Evolutionary conservation across 2,888 invertebrate genomes (phyloP), one percentile per base, ranked within the genome.

Genomic region (Leptura quadrifasciata): DNA sequence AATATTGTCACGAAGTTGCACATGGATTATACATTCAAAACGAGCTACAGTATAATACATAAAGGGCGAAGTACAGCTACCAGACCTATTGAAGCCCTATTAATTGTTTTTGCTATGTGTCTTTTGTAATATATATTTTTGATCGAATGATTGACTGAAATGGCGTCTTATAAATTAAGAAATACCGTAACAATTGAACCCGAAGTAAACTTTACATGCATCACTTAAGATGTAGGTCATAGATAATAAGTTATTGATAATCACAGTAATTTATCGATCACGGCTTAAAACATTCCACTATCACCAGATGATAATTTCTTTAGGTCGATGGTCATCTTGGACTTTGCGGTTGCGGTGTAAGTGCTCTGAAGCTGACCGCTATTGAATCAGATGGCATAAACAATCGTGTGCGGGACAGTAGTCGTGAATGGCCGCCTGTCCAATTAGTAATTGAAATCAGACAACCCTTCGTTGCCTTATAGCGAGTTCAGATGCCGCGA

Each of bases 391-490:
- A 85, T 84, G 82, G 82, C 82, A 85, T 84, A 85, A 85, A 84
- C 82, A 79, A 85, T 84, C 75, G 76, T 76, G 81, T 79, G 78
- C 77, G 75, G 80, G 81, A 82, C 82, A 82, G 80, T 81, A 79
- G 81, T 82, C 82, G 80, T 83, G 83, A 84, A 85, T 83, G 82
- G 84, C 76, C 79, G 78, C 82, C 81, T 85, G 85, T 86, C 86
- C 86, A 86, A 86, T 86, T 86, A 86, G 86, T 86, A 86, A 85
- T 86, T 86, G 86, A 85, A 86, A 86, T 86, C 85, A 83, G 86
- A 85, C 84, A 84, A 83, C 84, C 84, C 84, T 84, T 83, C 78
- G 74, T 74, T 77, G 75, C 74, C 81, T 82, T 81, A 80, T 77
- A 76, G 81, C 82, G 79, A 60, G 68, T 76, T 57, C 77, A 84